A percentile compares a stretch with the other conserved stretches of the same genome.
Conservation (phyloP, 2,888 invertebrate species). For the Cephus pygmeus region DNA sequence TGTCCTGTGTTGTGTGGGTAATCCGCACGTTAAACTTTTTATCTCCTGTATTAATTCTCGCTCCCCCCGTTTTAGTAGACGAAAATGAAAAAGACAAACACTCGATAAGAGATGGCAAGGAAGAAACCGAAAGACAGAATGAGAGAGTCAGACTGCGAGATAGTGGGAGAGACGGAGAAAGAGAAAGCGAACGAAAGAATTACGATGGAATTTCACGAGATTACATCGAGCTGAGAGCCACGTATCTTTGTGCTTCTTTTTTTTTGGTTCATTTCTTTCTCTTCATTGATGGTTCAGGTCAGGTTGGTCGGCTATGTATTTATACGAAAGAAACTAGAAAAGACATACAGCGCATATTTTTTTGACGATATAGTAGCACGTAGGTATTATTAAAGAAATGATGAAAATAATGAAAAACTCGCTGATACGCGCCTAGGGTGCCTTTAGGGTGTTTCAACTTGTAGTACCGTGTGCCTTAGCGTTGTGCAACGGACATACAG, state of each 20-base stretch:
- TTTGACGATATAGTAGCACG: constrained; percentile 31
- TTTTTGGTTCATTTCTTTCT: neutral
- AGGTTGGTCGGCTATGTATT: constrained; percentile 12
- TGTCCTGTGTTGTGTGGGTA: too few species aligned
- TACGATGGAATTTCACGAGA: neutral
- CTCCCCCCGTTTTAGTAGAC: neutral
- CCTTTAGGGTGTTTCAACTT: constrained; percentile 54
- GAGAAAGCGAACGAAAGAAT: constrained; percentile 2
- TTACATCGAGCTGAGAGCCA: neutral
- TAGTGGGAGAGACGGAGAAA: constrained; percentile 12
- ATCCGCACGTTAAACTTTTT: neutral
- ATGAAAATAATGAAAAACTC: constrained; percentile 22
- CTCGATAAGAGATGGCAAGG: neutral
- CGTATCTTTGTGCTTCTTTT: neutral
- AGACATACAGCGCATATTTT: constrained; percentile 32
- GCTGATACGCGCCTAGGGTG: constrained; percentile 44
- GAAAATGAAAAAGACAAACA: neutral
- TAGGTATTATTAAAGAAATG: constrained; percentile 21
- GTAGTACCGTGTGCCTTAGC: constrained; percentile 62
- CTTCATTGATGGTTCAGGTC: constrained; percentile 3
- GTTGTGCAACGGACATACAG: constrained; percentile 28
- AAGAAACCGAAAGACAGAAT: neutral
- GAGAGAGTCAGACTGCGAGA: neutral
- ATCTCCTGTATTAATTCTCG: neutral
- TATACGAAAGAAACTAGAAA: constrained; percentile 24